Base-by-base conservation (phyloP, 2,113 vertebrate species). In the Platysteira castanea region DNA sequence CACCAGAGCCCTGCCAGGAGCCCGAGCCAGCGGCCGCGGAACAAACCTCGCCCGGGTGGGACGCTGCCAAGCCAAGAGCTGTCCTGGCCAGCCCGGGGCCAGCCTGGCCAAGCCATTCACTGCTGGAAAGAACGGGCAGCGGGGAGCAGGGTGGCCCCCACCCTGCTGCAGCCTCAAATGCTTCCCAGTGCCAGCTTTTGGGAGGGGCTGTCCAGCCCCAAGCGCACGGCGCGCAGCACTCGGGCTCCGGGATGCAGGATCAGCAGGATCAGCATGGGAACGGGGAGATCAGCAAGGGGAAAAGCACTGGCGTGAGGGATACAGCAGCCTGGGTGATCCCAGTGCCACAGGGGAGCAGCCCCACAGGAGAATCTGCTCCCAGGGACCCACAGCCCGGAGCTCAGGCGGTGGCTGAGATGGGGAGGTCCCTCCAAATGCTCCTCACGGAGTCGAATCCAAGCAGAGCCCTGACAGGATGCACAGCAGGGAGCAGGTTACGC, bases 401-500 rank as follows among this genome's bases (percentile, higher is more conserved):
- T 63, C 6, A 3, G 30, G 41, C 3, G 1, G 26, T 24, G 57
- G 57, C 52, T 47, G 67, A 73, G 53, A 2, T 3, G 2, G 39
- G 20, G 47, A 35, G 6, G n/a, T 54, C 24, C 24, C 68, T 60
- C 20, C 63, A 52, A 90, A 64, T 52, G 22, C 52, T 21, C 10
- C 39, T 46, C 28, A 8, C 0, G 15, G 75, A 84, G 35, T 30
- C 33, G 84, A 75, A 91, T 8, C 49, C 18, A 3, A 64, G 81
- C 59, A 81, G 31, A 15, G 50, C 28, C 78, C 78, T 5, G 4
- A 59, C 23, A 81, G 78, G 56, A 92, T 69, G 53, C 82, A 28
- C 19, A 3, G 75, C 78, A 74, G 91, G 78, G 59, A 95, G 93
- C 68, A 96, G 94, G 92, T 94, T 93, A 83, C 42, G 31, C 23